Base-by-base conservation (phyloP, 2,888 invertebrate species). In the Dryocosmus kuriphilus region DNA sequence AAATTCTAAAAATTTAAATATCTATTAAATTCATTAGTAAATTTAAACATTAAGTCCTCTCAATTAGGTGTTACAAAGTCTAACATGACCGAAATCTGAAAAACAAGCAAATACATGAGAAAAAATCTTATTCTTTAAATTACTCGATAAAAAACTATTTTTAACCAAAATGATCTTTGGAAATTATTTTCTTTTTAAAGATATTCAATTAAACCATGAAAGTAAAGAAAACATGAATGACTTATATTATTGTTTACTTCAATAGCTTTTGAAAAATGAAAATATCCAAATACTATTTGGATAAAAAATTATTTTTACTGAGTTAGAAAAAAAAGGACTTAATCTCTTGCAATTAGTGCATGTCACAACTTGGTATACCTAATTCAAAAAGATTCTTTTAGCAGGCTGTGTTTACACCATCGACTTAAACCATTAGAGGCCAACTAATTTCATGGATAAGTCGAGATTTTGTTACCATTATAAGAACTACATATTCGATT, bases 11-110 rank as follows among this genome's bases (percentile, higher is more conserved):
- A 41, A 16, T 16, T 16, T 16, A 41, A 16, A 16, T 88, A 86
- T 88, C 87, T 81, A 75, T 87, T 82, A 82, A 86, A 87, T 81
- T 86, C 85, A 81, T 83, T 75, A 71, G 78, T 80, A 79, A 82
- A 85, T 80, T 73, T 83, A 80, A 80, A 84, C 80, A 46, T 71
- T 30, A 71, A 71, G n/a, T 46, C 27, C 19, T 51, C 51, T n/a
- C 71, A 24, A 51, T 51, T 9, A 51, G n/a, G 8, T 51, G n/a
- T 51, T 2, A 9, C n/a, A 51, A 51, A n/a, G 9, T 51, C n/a
- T 8, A 51, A 22, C n/a, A 8, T 3, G n/a, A 51, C 51, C 51
- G 16, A 16, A 41, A 41, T 16, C 6, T 41, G 16, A 6, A 16
- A 41, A 41, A 41, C 41, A 41, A 41, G 16, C 41, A 16, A n/a